A percentile compares a stretch with the other conserved stretches of the same genome.
Evolutionary conservation across 2,888 invertebrate genomes (phyloP).

Genomic region (Pelosia muscerda): DNA sequence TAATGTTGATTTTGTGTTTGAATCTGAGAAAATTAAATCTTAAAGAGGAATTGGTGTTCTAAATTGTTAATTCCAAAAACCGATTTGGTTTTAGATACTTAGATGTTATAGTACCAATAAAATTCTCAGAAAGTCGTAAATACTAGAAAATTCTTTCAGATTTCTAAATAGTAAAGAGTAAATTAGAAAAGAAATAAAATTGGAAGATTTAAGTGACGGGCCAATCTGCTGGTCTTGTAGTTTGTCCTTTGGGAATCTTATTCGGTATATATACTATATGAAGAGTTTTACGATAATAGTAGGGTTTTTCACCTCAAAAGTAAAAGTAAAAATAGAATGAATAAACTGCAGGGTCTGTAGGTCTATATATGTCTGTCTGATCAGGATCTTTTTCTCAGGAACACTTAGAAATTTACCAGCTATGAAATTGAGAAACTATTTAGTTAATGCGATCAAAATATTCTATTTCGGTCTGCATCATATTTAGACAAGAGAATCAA

Average conservation of each 20-base stretch:
- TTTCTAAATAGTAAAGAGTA: constrained; percentile 28
- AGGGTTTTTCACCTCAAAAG: background rate
- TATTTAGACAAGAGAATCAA: no score
- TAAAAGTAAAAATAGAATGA: background rate
- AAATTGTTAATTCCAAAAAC: constrained; percentile 11
- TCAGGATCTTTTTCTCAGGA: no score
- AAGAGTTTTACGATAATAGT: background rate
- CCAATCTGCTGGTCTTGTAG: constrained; percentile 31
- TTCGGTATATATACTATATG: constrained; percentile 20
- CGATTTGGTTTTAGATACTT: constrained; percentile 16
- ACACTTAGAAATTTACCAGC: no score
- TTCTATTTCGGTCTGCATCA: no score
- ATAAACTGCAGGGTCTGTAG: background rate
- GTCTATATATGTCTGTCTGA: no score
- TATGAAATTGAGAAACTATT: no score
- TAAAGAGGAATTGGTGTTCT: background rate
- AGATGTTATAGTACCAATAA: constrained; percentile 26
- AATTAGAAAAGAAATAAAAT: constrained; percentile 44
- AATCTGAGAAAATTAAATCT: background rate
- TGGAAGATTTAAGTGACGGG: constrained; percentile 25
- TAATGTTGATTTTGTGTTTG: no score
- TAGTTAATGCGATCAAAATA: no score
- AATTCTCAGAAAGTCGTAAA: constrained; percentile 37
- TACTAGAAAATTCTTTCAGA: constrained; percentile 29
- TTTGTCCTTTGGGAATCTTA: constrained; percentile 24